Base-by-base conservation (phyloP, 2,797 vertebrate genomes). In the Amblyopsis hoosieri region DNA sequence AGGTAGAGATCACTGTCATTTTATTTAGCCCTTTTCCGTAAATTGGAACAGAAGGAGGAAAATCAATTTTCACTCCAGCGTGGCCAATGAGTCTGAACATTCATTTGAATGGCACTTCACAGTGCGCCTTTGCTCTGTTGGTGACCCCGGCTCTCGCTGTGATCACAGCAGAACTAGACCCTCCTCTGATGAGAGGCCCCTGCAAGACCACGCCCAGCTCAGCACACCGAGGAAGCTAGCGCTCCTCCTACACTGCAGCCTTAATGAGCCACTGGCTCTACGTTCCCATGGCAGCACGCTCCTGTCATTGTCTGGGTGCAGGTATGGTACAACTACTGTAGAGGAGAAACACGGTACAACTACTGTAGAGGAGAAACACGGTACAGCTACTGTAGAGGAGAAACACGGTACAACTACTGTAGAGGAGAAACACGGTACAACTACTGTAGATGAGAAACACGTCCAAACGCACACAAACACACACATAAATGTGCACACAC, bases 1-100 rank as follows among this genome's bases (percentile, higher is more conserved):
- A 73, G 75, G 49, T 53, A n/a, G 54, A 75, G 71, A 84, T 67
- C 74, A 84, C 53, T 80, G 68, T 75, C 62, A 71, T 82, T 87
- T 80, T 77, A 81, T 76, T 84, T 76, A 71, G 71, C 66, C 53
- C 64, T 19, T 81, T 84, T 82, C 56, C 1, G 48, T 70, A 77
- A 82, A 78, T 76, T 79, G 63, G 62, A 77, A 73, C 68, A 58
- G 68, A 45, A 42, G 60, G 45, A 51, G 69, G 7, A 67, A 60
- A 74, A 83, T 81, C 74, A 70, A 63, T 79, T 78, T 74, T 12
- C 50, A 50, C 60, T 80, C 50, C 54, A 57, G 23, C 69, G 60
- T 50, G 53, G 42, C 12, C 51, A 60, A 66, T 59, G 31, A 55
- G 58, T 77, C 51, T 23, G 59, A 69, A 62, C 50, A 65, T 56